These are phyloP conservation scores for Orchesella cincta DNA, from an alignment of 1,140 invertebrate genomes.

Conservation along the genomic window DNA sequence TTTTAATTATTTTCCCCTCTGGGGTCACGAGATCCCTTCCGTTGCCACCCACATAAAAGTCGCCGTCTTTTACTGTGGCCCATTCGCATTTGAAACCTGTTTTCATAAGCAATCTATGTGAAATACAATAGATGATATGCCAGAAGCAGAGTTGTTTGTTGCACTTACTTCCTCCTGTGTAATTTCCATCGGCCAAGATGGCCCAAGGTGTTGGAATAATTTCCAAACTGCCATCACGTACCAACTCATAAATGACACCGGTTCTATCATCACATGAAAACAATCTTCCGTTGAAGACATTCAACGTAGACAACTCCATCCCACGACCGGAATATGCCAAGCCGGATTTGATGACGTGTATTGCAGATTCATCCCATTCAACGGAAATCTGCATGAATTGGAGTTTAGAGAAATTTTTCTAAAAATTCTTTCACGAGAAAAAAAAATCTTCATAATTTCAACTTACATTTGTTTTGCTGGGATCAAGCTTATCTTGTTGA, in stretches of 20 bases:
- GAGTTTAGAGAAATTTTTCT: neutral
- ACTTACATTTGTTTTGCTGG: constrained; percentile 23
- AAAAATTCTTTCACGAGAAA: neutral
- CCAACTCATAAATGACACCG: constrained; percentile 81
- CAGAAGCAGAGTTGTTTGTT: no score
- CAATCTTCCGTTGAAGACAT: constrained; percentile 88
- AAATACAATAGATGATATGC: neutral
- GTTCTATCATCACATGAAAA: constrained; percentile 94
- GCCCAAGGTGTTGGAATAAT: constrained; percentile 75
- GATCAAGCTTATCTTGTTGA: constrained; percentile 23
- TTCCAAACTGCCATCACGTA: constrained; percentile 62
- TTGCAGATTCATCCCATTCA: constrained; percentile 17
- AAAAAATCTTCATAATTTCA: neutral
- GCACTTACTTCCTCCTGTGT: neutral
- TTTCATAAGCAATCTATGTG: neutral
- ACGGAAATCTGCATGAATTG: constrained; percentile 7
- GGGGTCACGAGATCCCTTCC: constrained; percentile 97
- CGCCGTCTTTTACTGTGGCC: constrained; percentile 88
- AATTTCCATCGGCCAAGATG: constrained; percentile 86
- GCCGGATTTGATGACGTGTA: constrained; percentile 64
- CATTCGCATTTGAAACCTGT: constrained; percentile 95
- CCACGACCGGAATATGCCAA: constrained; percentile 81
- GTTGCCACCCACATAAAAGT: constrained; percentile 89
- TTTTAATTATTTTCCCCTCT: constrained; percentile 77
- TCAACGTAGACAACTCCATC: constrained; percentile 95